Conservation (phyloP, 2,888 invertebrate genomes). For the Antheraea yamamai region DNA sequence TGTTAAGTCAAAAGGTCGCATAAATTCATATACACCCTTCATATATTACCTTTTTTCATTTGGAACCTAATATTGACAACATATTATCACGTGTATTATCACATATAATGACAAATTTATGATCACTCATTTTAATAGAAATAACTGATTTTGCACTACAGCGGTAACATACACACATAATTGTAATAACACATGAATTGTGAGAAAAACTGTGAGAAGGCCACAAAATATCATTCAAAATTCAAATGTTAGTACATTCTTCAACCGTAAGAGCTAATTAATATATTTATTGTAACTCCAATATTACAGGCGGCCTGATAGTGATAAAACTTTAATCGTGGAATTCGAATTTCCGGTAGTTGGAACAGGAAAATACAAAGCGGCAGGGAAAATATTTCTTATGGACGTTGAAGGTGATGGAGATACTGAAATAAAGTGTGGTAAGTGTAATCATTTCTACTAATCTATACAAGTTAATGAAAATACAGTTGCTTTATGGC, state of each 20-base stretch:
- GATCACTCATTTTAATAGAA: no score
- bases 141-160: neutral
- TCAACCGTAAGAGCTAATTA: no score
- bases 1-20: no score
- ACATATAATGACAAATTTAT: no score
- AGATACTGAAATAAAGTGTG: conserved; percentile 36
- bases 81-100: no score
- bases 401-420: conserved; percentile 40
- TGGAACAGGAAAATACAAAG: conserved; percentile 37
- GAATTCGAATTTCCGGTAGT: conserved; percentile 35
- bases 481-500: neutral
- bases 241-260: no score
- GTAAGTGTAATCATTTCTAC: conserved; percentile 27
- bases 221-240: neutral
- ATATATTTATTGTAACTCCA: neutral
- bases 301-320: conserved; percentile 32
- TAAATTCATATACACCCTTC: no score
- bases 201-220: neutral
- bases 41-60: no score
- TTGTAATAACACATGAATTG: neutral
- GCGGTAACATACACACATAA: neutral
- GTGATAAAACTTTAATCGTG: conserved; percentile 29
- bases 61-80: no score
- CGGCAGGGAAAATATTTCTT: conserved; percentile 39
- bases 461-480: neutral